phyloP scores from a whole-genome alignment of 2,888 invertebrate genomes.

The Griposia aprilina region DNA sequence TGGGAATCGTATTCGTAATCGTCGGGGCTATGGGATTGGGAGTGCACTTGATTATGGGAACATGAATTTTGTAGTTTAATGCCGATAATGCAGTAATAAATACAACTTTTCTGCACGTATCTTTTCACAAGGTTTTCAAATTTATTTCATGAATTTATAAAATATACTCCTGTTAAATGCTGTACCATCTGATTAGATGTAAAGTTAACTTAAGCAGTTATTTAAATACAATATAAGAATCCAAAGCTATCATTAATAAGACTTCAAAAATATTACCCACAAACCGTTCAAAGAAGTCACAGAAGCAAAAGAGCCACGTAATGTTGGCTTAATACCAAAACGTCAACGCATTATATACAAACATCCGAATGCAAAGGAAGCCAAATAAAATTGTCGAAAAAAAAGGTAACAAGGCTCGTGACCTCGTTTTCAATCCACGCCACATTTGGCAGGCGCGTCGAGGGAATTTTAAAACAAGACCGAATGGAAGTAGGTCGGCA shows the following conservation, averaged over 20 bases:
- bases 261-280: background rate
- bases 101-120: background rate
- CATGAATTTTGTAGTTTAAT: slow-evolving; percentile 4
- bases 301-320: slow-evolving; percentile 34
- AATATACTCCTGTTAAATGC: background rate
- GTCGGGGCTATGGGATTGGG: slow-evolving; percentile 27
- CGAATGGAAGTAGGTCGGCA: slow-evolving; percentile 63
- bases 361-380: slow-evolving; percentile 66
- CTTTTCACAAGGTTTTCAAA: background rate
- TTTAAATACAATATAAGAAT: background rate
- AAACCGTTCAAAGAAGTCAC: slow-evolving; percentile 17
- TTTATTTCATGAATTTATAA: background rate
- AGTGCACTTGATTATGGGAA: slow-evolving; percentile 17
- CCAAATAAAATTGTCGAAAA: slow-evolving; percentile 64
- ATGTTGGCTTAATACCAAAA: slow-evolving; percentile 62
- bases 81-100: slow-evolving; percentile 2
- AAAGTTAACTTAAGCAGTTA: background rate
- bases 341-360: slow-evolving; percentile 35
- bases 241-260: background rate
- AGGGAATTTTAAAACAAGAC: slow-evolving; percentile 80
- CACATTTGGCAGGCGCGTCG: slow-evolving; percentile 80
- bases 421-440: slow-evolving; percentile 73
- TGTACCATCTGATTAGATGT: too few relatives aligned
- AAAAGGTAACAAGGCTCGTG: slow-evolving; percentile 69
- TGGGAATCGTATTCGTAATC: slow-evolving; percentile 36